These are phyloP conservation scores for Drosophila simulans DNA, from an alignment of 1,140 invertebrate species.

Conservation along the genomic window DNA sequence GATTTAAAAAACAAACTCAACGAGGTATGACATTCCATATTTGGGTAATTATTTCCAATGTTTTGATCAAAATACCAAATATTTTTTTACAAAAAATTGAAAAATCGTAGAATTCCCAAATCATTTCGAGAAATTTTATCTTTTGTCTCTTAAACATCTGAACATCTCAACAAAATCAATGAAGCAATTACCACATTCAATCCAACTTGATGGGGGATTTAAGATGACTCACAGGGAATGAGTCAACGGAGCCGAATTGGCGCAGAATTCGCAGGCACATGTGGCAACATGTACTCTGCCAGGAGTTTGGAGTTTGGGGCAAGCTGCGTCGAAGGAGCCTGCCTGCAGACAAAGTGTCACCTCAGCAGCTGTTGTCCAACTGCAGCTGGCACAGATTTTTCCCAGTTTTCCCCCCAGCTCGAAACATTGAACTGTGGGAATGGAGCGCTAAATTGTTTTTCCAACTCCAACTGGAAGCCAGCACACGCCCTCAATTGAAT, in stretches of 20 bases:
- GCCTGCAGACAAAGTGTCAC: conserved; percentile 89
- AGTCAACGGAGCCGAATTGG: conserved; percentile 46
- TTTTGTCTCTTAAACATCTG: too few species aligned
- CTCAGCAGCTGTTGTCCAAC: conserved; percentile 20
- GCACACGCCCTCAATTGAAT: conserved; percentile 88
- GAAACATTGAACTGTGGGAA: conserved; percentile 37
- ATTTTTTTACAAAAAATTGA: too few species aligned
- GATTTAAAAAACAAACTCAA: too few species aligned
- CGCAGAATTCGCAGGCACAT: conserved; percentile 63
- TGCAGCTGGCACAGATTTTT: conserved; percentile 43
- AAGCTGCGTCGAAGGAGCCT: conserved; percentile 88
- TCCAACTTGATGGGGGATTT: conserved; percentile 6
- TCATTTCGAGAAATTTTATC: too few species aligned
- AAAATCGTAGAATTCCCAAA: too few species aligned
- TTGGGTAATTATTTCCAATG: too few species aligned
- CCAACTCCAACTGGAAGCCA: conserved; percentile 81
- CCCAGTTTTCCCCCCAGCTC: conserved; percentile 1
- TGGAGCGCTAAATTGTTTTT: conserved; percentile 27
- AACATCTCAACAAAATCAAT: conserved; percentile 19
- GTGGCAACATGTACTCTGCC: conserved; percentile 44
- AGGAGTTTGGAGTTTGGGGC: conserved; percentile 88
- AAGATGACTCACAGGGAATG: conserved; percentile 87
- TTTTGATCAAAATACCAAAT: too few species aligned
- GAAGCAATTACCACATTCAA: conserved; percentile 32
- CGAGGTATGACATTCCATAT: too few species aligned